Conservation (phyloP, 2,113 vertebrate species). For the Camelus dromedarius region DNA sequence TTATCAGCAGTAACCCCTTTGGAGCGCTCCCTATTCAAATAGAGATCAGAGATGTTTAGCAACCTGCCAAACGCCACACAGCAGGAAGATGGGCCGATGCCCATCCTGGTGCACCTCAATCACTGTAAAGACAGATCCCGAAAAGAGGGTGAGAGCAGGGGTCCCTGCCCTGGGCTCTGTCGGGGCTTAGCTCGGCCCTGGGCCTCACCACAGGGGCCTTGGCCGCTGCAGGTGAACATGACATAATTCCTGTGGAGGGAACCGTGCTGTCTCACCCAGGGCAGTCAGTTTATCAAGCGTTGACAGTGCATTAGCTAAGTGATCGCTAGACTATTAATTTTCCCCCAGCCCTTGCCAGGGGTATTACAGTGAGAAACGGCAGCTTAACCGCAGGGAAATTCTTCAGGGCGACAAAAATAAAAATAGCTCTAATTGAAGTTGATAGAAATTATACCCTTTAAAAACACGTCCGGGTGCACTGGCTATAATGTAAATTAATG, state of each 20-base stretch:
- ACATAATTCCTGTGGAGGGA: not conserved
- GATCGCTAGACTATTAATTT: slow-evolving; percentile 72
- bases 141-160: not conserved
- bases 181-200: not conserved
- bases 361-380: slow-evolving; percentile 63
- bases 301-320: slow-evolving; percentile 67
- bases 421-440: slow-evolving; percentile 72
- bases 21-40: accelerated
- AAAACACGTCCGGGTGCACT: not conserved
- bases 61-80: not conserved
- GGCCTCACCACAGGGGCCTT: accelerated
- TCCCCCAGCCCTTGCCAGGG: slow-evolving; percentile 54
- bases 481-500: not conserved
- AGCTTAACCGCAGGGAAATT: slow-evolving; percentile 74
- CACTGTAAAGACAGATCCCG: accelerated
- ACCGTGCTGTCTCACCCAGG: not conserved
- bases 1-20: not conserved
- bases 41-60: not conserved
- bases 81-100: not conserved
- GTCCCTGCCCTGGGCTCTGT: not conserved
- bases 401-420: slow-evolving; percentile 78
- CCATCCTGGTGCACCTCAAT: accelerated
- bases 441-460: slow-evolving; percentile 77
- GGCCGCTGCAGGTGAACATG: accelerated
- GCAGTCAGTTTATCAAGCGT: slow-evolving; percentile 32